These are phyloP conservation scores for Indri indri DNA, from an alignment of 2,113 vertebrate genomes.

Conservation along the genomic window DNA sequence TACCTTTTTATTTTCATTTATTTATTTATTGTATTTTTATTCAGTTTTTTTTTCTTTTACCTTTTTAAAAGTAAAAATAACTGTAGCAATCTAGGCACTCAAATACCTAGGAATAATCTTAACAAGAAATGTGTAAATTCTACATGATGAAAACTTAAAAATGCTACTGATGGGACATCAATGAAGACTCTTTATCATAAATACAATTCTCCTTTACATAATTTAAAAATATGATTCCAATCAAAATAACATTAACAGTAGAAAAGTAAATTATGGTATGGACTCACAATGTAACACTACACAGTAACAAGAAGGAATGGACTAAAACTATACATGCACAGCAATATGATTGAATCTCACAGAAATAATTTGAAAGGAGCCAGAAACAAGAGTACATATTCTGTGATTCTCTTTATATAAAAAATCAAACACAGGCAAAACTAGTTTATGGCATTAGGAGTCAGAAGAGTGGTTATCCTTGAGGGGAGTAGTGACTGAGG, in stretches of 20 bases:
- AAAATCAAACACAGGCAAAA: not conserved
- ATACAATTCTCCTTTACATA: not conserved
- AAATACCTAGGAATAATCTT: not conserved
- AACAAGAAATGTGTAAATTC: not conserved
- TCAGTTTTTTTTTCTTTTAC: too few relatives aligned
- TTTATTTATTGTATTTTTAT: too few relatives aligned
- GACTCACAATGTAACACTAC: not conserved
- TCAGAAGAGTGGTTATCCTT: not conserved
- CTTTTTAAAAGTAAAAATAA: not conserved
- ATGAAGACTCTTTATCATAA: not conserved
- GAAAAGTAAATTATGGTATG: not conserved
- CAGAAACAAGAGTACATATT: not conserved
- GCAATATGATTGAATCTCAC: not conserved
- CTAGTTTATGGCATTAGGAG: not conserved
- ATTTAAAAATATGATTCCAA: conserved; percentile 1
- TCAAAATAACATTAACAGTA: not conserved
- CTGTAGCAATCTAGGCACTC: not conserved
- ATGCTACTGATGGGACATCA: not conserved
- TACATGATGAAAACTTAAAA: not conserved
- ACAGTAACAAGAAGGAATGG: not conserved
- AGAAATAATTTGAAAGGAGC: conserved; percentile 4
- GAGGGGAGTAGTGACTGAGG: not conserved
- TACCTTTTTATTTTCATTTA: too few relatives aligned
- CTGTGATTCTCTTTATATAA: not conserved
- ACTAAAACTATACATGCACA: not conserved